Evolutionary conservation across 2,113 vertebrate genomes (phyloP).

Genomic region (Mormoops blainvillei): DNA sequence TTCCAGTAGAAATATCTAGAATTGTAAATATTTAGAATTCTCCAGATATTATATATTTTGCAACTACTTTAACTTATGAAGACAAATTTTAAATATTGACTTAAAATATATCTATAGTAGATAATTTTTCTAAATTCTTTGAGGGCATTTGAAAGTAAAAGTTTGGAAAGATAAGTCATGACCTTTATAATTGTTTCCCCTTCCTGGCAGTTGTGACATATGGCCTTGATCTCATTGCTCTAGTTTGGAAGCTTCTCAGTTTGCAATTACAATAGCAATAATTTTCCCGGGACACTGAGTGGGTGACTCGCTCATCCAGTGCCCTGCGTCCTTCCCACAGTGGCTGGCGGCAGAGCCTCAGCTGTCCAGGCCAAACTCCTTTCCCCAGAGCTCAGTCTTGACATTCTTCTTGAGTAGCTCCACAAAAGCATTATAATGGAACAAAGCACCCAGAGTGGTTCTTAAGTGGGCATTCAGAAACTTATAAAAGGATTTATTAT

Average conservation of each 20-base stretch:
- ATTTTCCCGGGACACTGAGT: slow-evolving; percentile 48
- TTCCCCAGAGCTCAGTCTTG: slow-evolving; percentile 28
- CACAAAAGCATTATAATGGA: slow-evolving; percentile 53
- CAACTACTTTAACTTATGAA: neutral
- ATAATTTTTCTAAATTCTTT: slow-evolving; percentile 27
- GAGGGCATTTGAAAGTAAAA: slow-evolving; percentile 5
- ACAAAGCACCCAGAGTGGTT: slow-evolving; percentile 38
- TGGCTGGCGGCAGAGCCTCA: neutral
- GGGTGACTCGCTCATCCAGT: slow-evolving; percentile 18
- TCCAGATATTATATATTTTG: neutral
- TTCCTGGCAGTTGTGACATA: slow-evolving; percentile 31
- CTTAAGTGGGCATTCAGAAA: slow-evolving; percentile 55
- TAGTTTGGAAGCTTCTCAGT: slow-evolving; percentile 30
- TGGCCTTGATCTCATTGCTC: slow-evolving; percentile 41
- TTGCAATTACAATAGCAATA: slow-evolving; percentile 60
- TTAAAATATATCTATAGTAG: neutral
- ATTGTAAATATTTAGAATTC: neutral
- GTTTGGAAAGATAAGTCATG: slow-evolving; percentile 33
- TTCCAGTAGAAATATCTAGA: neutral
- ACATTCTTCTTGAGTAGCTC: slow-evolving; percentile 42
- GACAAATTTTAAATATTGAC: slow-evolving; percentile 11
- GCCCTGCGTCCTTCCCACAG: neutral
- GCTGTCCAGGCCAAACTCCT: slow-evolving; percentile 25
- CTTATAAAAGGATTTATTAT: slow-evolving; percentile 46
- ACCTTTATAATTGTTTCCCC: slow-evolving; percentile 37